phyloP scores from a whole-genome alignment of 2,888 invertebrate species.

The Phalera bucephala region DNA sequence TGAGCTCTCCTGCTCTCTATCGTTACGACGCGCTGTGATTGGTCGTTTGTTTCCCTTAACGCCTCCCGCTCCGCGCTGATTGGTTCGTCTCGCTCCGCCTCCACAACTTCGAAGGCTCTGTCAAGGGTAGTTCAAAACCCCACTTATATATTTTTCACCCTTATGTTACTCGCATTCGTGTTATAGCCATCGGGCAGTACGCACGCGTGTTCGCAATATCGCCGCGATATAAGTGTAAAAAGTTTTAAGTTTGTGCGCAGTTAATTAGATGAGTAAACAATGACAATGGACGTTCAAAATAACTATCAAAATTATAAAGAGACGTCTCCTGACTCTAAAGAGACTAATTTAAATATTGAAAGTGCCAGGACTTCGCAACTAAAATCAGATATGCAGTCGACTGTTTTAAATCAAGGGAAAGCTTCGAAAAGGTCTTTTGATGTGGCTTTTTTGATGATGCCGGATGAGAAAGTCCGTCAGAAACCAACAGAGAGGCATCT shows the following conservation, averaged over 20 bases:
- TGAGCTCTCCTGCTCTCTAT: slow-evolving; percentile 78
- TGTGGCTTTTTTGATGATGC: slow-evolving; percentile 94
- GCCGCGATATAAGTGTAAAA: slow-evolving; percentile 76
- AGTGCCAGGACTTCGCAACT: slow-evolving; percentile 76
- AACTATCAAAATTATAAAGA: slow-evolving; percentile 77
- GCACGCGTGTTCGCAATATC: slow-evolving; percentile 62
- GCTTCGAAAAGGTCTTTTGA: slow-evolving; percentile 92
- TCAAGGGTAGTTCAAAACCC: slow-evolving; percentile 75
- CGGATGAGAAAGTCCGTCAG: slow-evolving; percentile 90
- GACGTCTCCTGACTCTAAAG: slow-evolving; percentile 74
- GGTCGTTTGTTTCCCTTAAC: slow-evolving; percentile 57
- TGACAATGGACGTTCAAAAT: slow-evolving; percentile 88
- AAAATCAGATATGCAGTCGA: slow-evolving; percentile 66
- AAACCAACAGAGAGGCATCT: slow-evolving; percentile 83
- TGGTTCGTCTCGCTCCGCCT: slow-evolving; percentile 69
- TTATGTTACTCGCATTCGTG: slow-evolving; percentile 76
- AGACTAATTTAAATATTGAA: slow-evolving; percentile 68
- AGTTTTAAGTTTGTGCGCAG: slow-evolving; percentile 65
- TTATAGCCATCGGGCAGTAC: slow-evolving; percentile 63
- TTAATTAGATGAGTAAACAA: slow-evolving; percentile 74
- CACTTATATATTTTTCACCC: slow-evolving; percentile 82
- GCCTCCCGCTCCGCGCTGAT: slow-evolving; percentile 64
- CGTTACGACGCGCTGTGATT: slow-evolving; percentile 53
- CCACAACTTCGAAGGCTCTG: slow-evolving; percentile 63
- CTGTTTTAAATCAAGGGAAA: slow-evolving; percentile 60